Evolutionary conservation across 2,888 invertebrate species (phyloP), one percentile per base, ranked within the genome.

Genomic region (Girardia tigrina): DNA sequence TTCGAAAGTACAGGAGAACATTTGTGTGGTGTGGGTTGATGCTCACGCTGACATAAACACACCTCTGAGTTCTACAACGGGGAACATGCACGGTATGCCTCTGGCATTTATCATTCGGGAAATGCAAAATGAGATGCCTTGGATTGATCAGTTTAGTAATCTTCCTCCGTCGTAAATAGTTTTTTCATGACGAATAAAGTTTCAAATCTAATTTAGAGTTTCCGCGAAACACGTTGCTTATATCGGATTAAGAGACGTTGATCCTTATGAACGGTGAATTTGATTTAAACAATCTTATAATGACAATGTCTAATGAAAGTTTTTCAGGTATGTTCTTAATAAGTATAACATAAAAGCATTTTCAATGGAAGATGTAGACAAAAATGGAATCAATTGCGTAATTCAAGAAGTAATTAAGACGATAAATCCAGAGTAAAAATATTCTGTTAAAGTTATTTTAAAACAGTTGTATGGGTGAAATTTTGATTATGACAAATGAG

Each of bases 21-120:
- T 91, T 79, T 89, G 90, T 78, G 86, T 92, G 73, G 86, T 93
- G 72, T 93, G 92, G 92, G 88, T 93, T 29, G 93, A 93, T 83
- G 92, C 93, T 0, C 93, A 93, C 82, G 90, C 93, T 4, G 94
- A 94, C 85, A 88, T 94, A 79, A 94, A 94, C 85, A 90, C 93
- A 16, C 90, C 91, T 80, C 88, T 88, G 81, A 91, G 91, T 0
- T 91, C 91, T 1, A 86, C 83, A 0, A 88, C 89, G 42, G 93
- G 93, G 12, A 91, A 93, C 81, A 87, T 89, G 71, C 90, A 90
- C 80, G 90, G 89, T 26, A 88, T 88, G 88, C 90, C 92, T 0
- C 88, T 92, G 4, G 90, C 92, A 0, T 86, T 92, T 77, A 85
- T 91, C 29, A 73, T 73, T 20, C 88, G 88, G 76, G 91, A 91